Evolutionary conservation across 2,888 invertebrate genomes (phyloP).

Genomic region (Parelbella ahira): DNA sequence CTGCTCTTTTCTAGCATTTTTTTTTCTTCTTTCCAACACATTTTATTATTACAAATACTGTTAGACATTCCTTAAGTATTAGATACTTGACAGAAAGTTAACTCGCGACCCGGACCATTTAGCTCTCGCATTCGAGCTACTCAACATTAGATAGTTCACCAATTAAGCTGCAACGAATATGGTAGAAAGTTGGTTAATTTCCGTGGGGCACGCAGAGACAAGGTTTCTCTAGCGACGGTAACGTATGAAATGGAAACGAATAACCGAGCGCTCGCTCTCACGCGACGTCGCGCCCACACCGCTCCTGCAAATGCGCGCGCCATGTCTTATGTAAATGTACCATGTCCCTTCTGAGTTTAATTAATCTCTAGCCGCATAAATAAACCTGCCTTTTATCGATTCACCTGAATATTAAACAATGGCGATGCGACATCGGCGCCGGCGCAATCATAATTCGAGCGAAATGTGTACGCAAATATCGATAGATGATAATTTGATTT

Average conservation of each 20-base stretch:
- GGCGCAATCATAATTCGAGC: constrained; percentile 35
- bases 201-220: constrained; percentile 10
- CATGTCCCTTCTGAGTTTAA: constrained; percentile 72
- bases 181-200: constrained; percentile 16
- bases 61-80: too few species aligned
- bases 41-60: too few species aligned
- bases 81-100: too few species aligned
- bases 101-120: too few species aligned
- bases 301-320: constrained; percentile 70
- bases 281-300: constrained; percentile 60
- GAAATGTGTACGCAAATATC: constrained; percentile 25
- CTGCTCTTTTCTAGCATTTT: too few species aligned
- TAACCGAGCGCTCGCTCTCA: constrained; percentile 33
- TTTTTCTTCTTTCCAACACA: too few species aligned
- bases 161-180: constrained; percentile 11
- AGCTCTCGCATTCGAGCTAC: too few species aligned
- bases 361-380: constrained; percentile 77
- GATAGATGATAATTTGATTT: constrained; percentile 16
- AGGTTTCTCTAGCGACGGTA: constrained; percentile 12
- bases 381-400: constrained; percentile 62
- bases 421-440: constrained; percentile 29
- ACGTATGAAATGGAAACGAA: constrained; percentile 30
- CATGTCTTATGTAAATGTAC: constrained; percentile 79
- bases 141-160: too few species aligned
- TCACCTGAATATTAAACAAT: constrained; percentile 60